Evolutionary conservation across 2,113 vertebrate species (phyloP), one percentile per base, ranked within the genome.

Genomic region (Echinops telfairi): DNA sequence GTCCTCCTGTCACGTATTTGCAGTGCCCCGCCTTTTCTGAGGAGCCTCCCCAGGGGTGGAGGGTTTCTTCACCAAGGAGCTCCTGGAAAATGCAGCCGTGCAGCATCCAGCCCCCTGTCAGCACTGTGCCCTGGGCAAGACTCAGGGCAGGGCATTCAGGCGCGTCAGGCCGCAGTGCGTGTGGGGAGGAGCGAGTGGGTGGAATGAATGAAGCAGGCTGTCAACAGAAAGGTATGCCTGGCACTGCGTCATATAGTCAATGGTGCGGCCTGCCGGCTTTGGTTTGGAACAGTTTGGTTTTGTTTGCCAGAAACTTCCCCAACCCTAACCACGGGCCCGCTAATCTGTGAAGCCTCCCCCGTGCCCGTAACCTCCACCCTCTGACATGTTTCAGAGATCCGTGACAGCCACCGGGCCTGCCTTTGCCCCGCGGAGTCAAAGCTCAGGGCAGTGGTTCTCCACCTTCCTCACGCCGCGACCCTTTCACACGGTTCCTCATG

Each of bases 381-480:
- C 38, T 12, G 0, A 38, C 4, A 17, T 40, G 75, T 40, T 6
- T 15, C 12, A n/a, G 29, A n/a, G 60, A 11, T 29, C 22, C 11
- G 23, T 20, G 4, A 1, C 14, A 12, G 58, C 60, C 68, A 0
- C 27, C 0, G 6, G 16, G 36, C 58, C 77, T 8, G 4, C 2
- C 15, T 53, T 33, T 1, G 2, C 12, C 16, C 20, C 25, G 1
- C 29, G 17, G 15, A 0, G 1, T 10, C 27, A 4, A 1, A 23
- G 33, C 25, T 43, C 31, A 2, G 47, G 47, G 40, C 40, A 40
- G 40, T 40, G 40, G 47, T 53, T 53, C 47, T 53, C 47, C 5
- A 53, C 47, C 47, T 14, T 53, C 9, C 47, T 53, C 9, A 53
- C 10, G 47, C 47, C 43, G 10, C 10, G 10, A 47, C 43, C 43